phyloP scores from a whole-genome alignment of 2,797 vertebrate species.

The Sternotherus odoratus region DNA sequence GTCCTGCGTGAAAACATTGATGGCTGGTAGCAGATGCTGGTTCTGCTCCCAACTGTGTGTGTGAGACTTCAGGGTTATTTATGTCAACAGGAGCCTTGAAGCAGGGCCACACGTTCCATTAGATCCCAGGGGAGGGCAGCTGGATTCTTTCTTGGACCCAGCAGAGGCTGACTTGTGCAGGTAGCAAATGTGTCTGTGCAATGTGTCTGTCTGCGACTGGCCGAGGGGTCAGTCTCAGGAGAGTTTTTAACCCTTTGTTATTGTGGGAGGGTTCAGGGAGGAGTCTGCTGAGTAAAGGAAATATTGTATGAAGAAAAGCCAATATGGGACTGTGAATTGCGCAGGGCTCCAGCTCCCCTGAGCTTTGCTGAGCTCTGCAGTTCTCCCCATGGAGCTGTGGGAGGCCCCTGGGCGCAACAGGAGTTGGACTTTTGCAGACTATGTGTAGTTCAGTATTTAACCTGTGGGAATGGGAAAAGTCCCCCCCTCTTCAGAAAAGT shows the following conservation, averaged over 20 bases:
- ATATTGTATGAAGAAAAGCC: neutral
- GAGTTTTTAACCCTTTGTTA: neutral
- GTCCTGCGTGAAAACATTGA: neutral
- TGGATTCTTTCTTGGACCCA: too few species aligned
- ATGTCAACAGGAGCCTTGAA: neutral
- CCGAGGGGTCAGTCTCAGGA: neutral
- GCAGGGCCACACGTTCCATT: rapidly evolving
- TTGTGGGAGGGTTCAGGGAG: neutral
- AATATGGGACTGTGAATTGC: neutral
- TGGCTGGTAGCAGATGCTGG: neutral
- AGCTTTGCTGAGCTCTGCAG: neutral
- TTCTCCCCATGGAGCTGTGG: neutral
- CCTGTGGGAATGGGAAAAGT: neutral
- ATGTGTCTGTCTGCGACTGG: too few species aligned
- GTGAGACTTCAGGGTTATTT: neutral
- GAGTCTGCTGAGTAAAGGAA: neutral
- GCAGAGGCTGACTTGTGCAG: too few species aligned
- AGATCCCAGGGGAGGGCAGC: neutral
- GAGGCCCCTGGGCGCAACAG: neutral
- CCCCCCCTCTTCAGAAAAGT: neutral
- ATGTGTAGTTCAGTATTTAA: neutral
- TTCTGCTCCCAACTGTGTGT: neutral
- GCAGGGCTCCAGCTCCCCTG: neutral
- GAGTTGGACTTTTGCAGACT: neutral
- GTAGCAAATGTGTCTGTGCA: too few species aligned